Conservation (phyloP, 2,888 invertebrate genomes). For the Dastarcus helophoroides region DNA sequence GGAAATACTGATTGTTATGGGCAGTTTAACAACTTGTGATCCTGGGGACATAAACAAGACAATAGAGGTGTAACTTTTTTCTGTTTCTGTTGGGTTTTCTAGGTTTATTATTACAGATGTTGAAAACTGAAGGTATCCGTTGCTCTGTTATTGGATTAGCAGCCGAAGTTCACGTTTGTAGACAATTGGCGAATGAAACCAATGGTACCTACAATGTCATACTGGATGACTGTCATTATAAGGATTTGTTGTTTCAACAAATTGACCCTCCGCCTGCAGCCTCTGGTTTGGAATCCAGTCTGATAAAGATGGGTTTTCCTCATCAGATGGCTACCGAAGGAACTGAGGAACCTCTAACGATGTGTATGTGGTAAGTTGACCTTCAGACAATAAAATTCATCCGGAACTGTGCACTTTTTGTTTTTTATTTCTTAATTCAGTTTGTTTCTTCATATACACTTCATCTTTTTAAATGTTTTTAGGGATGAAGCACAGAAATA, state of each 20-base stretch:
- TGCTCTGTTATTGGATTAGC: conserved; percentile 92
- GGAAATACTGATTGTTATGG: conserved; percentile 85
- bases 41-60: conserved; percentile 84
- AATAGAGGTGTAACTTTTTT: conserved; percentile 46
- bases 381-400: conserved; percentile 5
- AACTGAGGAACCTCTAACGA: conserved; percentile 56
- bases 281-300: conserved; percentile 56
- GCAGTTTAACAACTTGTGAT: conserved; percentile 93
- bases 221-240: conserved; percentile 70
- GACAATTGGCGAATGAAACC: conserved; percentile 74
- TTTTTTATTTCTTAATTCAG: too few species aligned
- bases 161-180: conserved; percentile 89
- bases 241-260: conserved; percentile 52
- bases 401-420: too few species aligned
- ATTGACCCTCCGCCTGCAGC: conserved; percentile 65
- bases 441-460: too few species aligned
- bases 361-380: conserved; percentile 77
- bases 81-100: conserved; percentile 1
- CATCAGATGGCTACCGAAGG: conserved; percentile 55
- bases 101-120: conserved; percentile 37
- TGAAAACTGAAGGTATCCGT: conserved; percentile 73
- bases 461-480: too few species aligned
- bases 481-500: too few species aligned
- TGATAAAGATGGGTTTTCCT: conserved; percentile 96
- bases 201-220: conserved; percentile 78